Percentiles rank a stretch among this genome's conserved stretches.
These are phyloP conservation scores for Drosophila yooni DNA, from an alignment of 2,888 invertebrate species.

Conservation along the genomic window DNA sequence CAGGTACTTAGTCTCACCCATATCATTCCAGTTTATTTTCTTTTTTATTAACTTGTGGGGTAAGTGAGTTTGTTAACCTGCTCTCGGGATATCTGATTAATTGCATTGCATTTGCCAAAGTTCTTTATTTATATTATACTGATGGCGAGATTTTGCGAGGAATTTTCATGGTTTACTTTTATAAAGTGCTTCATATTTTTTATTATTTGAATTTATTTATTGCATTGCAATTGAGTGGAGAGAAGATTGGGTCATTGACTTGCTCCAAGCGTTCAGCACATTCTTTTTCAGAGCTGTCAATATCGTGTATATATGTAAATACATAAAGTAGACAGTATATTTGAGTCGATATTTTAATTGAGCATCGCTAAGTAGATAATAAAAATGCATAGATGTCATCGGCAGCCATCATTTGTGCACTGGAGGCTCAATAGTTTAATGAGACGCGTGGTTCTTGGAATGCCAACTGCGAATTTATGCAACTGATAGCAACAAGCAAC, in stretches of 20 bases:
- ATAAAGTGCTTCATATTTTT: not conserved
- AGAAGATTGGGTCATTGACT: slow-evolving; percentile 47
- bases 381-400: slow-evolving; percentile 48
- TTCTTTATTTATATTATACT: not conserved
- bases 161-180: not conserved
- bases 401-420: slow-evolving; percentile 34
- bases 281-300: not conserved
- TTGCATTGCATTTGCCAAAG: not conserved
- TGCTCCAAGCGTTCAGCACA: slow-evolving; percentile 1
- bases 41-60: not conserved
- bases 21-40: slow-evolving; percentile 30
- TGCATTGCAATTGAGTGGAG: not conserved
- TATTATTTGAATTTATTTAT: not conserved
- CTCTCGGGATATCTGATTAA: not conserved
- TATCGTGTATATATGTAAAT: not conserved
- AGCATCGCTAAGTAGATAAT: slow-evolving; percentile 51
- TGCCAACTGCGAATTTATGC: slow-evolving; percentile 55
- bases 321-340: not conserved
- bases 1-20: not conserved
- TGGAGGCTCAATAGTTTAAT: slow-evolving; percentile 28
- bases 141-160: not conserved
- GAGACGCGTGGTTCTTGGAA: slow-evolving; percentile 34
- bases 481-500: slow-evolving; percentile 15
- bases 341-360: not conserved
- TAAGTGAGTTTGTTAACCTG: slow-evolving; percentile 24